Percentiles rank a stretch among this genome's conserved stretches.
phyloP scores from a whole-genome alignment of 2,888 invertebrate species.

The Galerucella nymphaeae region DNA sequence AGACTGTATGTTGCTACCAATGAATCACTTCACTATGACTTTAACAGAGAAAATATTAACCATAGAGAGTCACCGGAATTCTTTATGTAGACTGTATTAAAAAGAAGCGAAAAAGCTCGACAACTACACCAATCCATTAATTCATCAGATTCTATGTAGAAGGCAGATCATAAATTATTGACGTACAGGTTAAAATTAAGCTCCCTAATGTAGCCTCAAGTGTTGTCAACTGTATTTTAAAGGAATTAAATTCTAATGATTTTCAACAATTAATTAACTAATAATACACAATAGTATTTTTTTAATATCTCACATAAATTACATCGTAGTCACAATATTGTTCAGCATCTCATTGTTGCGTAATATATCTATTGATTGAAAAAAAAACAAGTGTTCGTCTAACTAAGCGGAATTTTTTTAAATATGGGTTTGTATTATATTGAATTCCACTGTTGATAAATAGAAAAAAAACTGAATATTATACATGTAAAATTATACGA shows the following conservation, averaged over 20 bases:
- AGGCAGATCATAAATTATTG: no score
- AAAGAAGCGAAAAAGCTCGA: no score
- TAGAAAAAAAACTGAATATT: background rate
- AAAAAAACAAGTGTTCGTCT: background rate
- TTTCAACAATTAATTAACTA: background rate
- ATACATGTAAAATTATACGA: background rate
- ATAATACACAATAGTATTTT: background rate
- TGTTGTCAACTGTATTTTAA: background rate
- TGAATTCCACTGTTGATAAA: background rate
- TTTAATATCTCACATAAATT: background rate
- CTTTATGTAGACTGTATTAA: no score
- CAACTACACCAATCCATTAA: no score
- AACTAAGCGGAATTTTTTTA: constrained; percentile 2
- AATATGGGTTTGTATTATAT: constrained; percentile 13
- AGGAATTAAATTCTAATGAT: background rate
- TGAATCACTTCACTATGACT: no score
- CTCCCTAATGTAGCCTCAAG: background rate
- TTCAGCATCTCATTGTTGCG: background rate
- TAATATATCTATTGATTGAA: background rate
- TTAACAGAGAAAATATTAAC: no score
- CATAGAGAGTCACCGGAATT: no score
- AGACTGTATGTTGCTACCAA: no score
- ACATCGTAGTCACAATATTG: background rate
- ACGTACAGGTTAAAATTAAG: background rate
- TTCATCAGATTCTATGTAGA: no score